A percentile compares a stretch with the other conserved stretches of the same genome.
Conservation (phyloP, 1,140 invertebrate genomes). For the Drosophila tropicalis region DNA sequence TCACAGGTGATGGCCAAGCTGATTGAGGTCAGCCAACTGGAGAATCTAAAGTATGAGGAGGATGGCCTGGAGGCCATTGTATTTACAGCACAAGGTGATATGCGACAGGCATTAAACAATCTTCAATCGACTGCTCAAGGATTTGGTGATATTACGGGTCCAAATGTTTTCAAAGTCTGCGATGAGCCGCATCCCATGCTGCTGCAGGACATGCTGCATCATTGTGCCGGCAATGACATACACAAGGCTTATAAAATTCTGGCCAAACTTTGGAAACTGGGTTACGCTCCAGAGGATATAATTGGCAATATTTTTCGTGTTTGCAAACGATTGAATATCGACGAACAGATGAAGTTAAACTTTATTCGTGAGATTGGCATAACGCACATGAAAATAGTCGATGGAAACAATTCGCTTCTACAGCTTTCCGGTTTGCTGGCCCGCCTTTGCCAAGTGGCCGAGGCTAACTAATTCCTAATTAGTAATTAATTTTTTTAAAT, state of each 20-base stretch:
- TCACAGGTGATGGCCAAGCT: slow-evolving; percentile 92
- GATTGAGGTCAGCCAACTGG: slow-evolving; percentile 85
- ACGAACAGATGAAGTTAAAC: slow-evolving; percentile 92
- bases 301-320: slow-evolving; percentile 97
- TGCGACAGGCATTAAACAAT: slow-evolving; percentile 99
- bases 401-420: slow-evolving; percentile 93
- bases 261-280: slow-evolving; percentile 94
- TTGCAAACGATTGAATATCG: slow-evolving; percentile 92
- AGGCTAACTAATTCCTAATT: slow-evolving; percentile 44
- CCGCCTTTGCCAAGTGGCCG: slow-evolving; percentile 87
- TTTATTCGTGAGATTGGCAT: slow-evolving; percentile 97
- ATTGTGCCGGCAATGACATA: slow-evolving; percentile 92
- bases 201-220: slow-evolving; percentile 95
- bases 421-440: slow-evolving; percentile 96
- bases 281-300: slow-evolving; percentile 98
- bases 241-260: slow-evolving; percentile 95
- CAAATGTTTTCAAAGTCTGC: slow-evolving; percentile 99
- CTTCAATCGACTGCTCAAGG: slow-evolving; percentile 98
- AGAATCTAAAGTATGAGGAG: slow-evolving; percentile 92
- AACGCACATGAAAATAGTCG: slow-evolving; percentile 95
- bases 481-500: slow-evolving; percentile 7
- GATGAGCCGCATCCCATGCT: slow-evolving; percentile 99
- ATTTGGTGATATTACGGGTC: slow-evolving; percentile 94
- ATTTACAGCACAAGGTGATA: slow-evolving; percentile 99
- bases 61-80: slow-evolving; percentile 98